These are phyloP conservation scores for Kryptolebias ocellatus DNA, from an alignment of 2,797 vertebrate genomes.

Conservation along the genomic window DNA sequence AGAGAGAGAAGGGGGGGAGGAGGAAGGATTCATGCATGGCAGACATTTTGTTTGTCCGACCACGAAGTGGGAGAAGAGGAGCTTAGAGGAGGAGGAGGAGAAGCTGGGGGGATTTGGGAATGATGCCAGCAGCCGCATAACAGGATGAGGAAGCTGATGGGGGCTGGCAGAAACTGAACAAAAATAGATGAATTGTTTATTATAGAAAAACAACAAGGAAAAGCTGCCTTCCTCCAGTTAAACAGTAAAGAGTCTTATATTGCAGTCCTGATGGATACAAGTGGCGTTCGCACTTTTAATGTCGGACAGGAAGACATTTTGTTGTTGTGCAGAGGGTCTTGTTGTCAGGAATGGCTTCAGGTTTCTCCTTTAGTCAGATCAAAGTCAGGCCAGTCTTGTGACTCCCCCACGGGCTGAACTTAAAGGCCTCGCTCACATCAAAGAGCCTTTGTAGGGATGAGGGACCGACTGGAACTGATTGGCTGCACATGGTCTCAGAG, in stretches of 20 bases:
- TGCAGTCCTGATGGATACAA: neutral
- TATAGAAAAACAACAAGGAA: constrained; percentile 26
- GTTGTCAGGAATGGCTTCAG: constrained; percentile 39
- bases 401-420: constrained; percentile 66
- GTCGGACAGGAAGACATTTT: constrained; percentile 16
- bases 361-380: constrained; percentile 66
- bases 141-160: constrained; percentile 60
- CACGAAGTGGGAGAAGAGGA: constrained; percentile 49
- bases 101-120: constrained; percentile 32
- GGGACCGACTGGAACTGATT: constrained; percentile 77
- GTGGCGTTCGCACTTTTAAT: constrained; percentile 9
- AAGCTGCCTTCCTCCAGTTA: constrained; percentile 10
- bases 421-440: constrained; percentile 76
- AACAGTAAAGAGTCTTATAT: neutral
- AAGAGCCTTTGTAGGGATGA: constrained; percentile 75
- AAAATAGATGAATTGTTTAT: constrained; percentile 49
- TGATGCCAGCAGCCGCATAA: constrained; percentile 57
- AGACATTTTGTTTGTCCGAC: constrained; percentile 72
- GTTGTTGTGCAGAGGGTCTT: constrained; percentile 35
- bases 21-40: constrained; percentile 47
- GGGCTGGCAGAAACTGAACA: constrained; percentile 31
- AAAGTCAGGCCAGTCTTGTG: constrained; percentile 69
- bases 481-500: constrained; percentile 73
- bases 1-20: constrained; percentile 6
- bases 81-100: constrained; percentile 24